Conservation (phyloP, 2,797 vertebrate species). For the Alcedo quadribrachys region DNA sequence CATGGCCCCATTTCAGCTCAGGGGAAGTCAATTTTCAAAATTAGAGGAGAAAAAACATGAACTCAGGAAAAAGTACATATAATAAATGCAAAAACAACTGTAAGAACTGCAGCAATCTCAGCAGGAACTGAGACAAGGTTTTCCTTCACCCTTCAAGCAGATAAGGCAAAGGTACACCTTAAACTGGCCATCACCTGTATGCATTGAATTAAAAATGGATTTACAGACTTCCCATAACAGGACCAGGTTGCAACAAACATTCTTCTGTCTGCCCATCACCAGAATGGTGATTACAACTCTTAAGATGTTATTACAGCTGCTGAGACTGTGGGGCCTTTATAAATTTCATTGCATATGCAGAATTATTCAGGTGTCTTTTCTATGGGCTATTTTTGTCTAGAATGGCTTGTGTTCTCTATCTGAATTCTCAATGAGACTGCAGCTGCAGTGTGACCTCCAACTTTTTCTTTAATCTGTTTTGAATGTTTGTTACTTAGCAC, state of each 20-base stretch:
- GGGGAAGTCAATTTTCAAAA: neutral
- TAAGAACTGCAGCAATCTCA: neutral
- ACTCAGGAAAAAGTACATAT: neutral
- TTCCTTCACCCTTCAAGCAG: neutral
- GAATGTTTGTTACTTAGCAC: conserved; percentile 21
- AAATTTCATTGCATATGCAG: neutral
- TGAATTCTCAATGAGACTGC: conserved; percentile 22
- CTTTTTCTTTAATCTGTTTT: neutral
- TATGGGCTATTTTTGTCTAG: neutral
- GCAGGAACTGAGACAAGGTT: neutral
- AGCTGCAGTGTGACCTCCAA: neutral
- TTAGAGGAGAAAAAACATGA: neutral
- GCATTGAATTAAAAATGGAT: neutral
- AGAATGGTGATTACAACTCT: neutral
- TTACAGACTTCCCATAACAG: neutral
- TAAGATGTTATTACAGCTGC: neutral
- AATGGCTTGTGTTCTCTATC: neutral
- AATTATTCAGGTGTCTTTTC: neutral
- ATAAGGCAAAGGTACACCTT: neutral
- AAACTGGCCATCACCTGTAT: neutral
- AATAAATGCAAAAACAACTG: neutral
- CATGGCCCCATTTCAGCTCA: neutral
- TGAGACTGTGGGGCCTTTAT: neutral
- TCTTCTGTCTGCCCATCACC: neutral
- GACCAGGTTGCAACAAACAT: neutral